Evolutionary conservation across 2,797 vertebrate genomes (phyloP), one percentile per base, ranked within the genome.

Genomic region (Hypotaenidia okinawae): DNA sequence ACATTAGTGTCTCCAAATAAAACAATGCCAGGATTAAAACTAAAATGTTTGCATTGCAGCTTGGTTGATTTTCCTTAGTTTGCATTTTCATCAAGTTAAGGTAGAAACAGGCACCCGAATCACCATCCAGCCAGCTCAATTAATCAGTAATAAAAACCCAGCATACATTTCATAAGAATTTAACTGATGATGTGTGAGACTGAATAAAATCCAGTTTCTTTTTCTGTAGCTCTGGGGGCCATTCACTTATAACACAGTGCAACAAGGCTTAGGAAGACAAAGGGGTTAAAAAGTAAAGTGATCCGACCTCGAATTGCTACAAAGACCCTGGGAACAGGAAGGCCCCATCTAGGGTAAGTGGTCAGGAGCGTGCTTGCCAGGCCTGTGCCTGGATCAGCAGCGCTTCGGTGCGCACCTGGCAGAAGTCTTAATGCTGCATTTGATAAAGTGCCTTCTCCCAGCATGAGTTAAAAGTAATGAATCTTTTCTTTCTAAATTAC

Each of bases 401-500:
- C 28, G 75, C 84, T 77, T 93, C 76, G 76, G 19, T 7, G 66
- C 6, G 0, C 81, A 90, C 93, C 84, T 97, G 94, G 64, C 81
- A 92, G 75, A 94, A 93, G 22, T 47, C 62, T 90, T 84, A 45
- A 45, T 74, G 87, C 21, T 1, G 22, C 55, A 58, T 85, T 92
- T 88, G 81, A 89, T 70, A 81, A 81, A 94, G 63, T 76, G 72
- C 92, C 78, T 90, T 92, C 41, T 89, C 72, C 37, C 57, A 93
- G 86, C 72, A 51, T 72, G 81, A 90, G 54, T 90, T 85, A 41
- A 84, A 45, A 78, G 80, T 70, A 89, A 70, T 89, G 61, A 62
- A 84, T 94, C 57, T 93, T 90, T 82, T 89, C 49, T 80, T 96
- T 94, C 62, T 75, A 77, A 58, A 80, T 85, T 89, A 55, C 64